A percentile compares a stretch with the other conserved stretches of the same genome.
These are phyloP conservation scores for Mohoua ochrocephala DNA, from an alignment of 2,113 vertebrate genomes.

Conservation along the genomic window DNA sequence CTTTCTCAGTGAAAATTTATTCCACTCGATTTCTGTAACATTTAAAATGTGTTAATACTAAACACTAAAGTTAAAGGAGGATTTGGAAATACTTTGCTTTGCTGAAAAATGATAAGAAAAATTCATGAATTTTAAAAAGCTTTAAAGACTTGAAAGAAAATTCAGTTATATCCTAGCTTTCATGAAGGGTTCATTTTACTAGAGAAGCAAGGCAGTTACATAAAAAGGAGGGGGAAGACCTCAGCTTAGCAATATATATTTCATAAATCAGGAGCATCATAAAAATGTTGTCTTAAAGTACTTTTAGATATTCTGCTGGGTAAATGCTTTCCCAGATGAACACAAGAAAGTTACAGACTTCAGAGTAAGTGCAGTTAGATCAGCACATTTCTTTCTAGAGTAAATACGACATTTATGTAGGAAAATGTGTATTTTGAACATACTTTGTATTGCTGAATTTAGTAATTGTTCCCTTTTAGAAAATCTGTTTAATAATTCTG, in stretches of 20 bases:
- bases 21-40: slow-evolving; percentile 59
- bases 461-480: background rate
- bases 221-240: background rate
- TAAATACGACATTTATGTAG: background rate
- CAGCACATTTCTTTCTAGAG: slow-evolving; percentile 8
- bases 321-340: slow-evolving; percentile 47
- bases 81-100: slow-evolving; percentile 80
- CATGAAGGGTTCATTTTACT: slow-evolving; percentile 66
- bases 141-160: slow-evolving; percentile 75
- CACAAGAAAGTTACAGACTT: background rate
- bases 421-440: slow-evolving; percentile 8
- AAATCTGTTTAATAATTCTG: slow-evolving; percentile 25
- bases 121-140: slow-evolving; percentile 91
- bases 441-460: slow-evolving; percentile 1
- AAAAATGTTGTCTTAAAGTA: slow-evolving; percentile 47
- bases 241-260: slow-evolving; percentile 55
- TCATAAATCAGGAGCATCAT: slow-evolving; percentile 46
- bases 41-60: slow-evolving; percentile 75
- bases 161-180: slow-evolving; percentile 71
- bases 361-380: slow-evolving; percentile 18
- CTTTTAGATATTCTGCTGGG: slow-evolving; percentile 31
- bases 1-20: slow-evolving; percentile 58
- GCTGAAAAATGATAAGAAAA: slow-evolving; percentile 87
- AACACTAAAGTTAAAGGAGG: slow-evolving; percentile 72
- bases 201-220: slow-evolving; percentile 51